Evolutionary conservation across 2,113 vertebrate species (phyloP).

Genomic region (Seriola rivoliana): DNA sequence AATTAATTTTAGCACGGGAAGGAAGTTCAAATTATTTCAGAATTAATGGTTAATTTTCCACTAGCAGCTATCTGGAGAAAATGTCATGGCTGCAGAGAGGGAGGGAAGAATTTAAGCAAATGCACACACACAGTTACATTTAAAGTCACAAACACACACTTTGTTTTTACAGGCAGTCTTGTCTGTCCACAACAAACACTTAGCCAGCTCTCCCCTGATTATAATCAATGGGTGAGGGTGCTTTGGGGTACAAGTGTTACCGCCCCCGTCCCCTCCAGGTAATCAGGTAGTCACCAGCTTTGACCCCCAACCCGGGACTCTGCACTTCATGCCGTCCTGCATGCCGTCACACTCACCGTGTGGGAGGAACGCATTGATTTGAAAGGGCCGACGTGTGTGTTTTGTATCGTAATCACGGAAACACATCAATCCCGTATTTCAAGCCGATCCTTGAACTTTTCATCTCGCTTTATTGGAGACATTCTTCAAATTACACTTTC

Average conservation of each 20-base stretch:
- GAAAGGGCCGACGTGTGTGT: neutral
- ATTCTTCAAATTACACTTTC: neutral
- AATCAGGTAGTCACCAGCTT: conserved; percentile 29
- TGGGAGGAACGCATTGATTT: conserved; percentile 27
- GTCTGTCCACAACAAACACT: conserved; percentile 25
- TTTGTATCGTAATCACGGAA: neutral
- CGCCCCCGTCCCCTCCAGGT: neutral
- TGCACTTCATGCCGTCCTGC: neutral
- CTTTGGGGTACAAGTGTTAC: neutral
- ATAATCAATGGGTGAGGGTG: conserved; percentile 45
- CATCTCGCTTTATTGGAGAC: neutral
- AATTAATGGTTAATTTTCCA: conserved; percentile 42
- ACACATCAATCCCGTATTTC: neutral
- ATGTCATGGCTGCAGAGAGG: neutral
- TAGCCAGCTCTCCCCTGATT: conserved; percentile 41
- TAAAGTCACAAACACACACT: neutral
- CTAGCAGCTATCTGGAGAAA: neutral
- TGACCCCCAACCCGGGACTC: neutral
- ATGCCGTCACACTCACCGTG: neutral
- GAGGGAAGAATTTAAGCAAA: conserved; percentile 8
- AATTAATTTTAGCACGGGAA: conserved; percentile 20
- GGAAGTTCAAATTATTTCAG: conserved; percentile 37
- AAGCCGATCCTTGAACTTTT: neutral
- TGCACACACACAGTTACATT: neutral
- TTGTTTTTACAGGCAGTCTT: conserved; percentile 14